Conservation (phyloP, 2,888 invertebrate genomes). For the Philereme transversata region DNA sequence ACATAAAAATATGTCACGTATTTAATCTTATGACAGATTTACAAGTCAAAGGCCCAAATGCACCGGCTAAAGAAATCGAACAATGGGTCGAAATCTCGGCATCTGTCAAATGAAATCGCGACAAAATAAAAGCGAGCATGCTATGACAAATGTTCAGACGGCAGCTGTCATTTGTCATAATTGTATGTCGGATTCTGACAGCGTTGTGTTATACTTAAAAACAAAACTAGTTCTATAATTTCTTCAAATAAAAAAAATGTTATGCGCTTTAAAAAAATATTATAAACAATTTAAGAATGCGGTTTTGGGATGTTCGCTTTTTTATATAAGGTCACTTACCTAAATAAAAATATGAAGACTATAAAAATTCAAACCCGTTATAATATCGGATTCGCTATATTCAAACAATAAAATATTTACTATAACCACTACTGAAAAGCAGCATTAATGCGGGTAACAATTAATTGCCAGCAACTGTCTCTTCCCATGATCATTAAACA, state of each 20-base stretch:
- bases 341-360: too few species aligned
- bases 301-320: too few species aligned
- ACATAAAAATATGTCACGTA: slow-evolving; percentile 37
- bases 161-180: slow-evolving; percentile 58
- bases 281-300: neutral
- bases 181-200: slow-evolving; percentile 24
- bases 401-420: neutral
- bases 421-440: neutral
- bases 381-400: too few species aligned
- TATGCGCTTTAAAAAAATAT: neutral
- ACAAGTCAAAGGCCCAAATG: slow-evolving; percentile 40
- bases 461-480: slow-evolving; percentile 14
- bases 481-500: slow-evolving; percentile 31
- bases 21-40: slow-evolving; percentile 37
- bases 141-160: slow-evolving; percentile 60
- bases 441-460: slow-evolving; percentile 1
- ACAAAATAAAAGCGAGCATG: slow-evolving; percentile 51
- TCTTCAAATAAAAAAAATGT: neutral
- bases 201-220: slow-evolving; percentile 36
- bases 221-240: slow-evolving; percentile 7
- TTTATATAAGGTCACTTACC: too few species aligned
- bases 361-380: too few species aligned
- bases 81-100: slow-evolving; percentile 57
- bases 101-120: slow-evolving; percentile 60
- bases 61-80: slow-evolving; percentile 48